These are phyloP conservation scores for Campodea augens DNA, from an alignment of 1,140 invertebrate genomes.

Conservation along the genomic window DNA sequence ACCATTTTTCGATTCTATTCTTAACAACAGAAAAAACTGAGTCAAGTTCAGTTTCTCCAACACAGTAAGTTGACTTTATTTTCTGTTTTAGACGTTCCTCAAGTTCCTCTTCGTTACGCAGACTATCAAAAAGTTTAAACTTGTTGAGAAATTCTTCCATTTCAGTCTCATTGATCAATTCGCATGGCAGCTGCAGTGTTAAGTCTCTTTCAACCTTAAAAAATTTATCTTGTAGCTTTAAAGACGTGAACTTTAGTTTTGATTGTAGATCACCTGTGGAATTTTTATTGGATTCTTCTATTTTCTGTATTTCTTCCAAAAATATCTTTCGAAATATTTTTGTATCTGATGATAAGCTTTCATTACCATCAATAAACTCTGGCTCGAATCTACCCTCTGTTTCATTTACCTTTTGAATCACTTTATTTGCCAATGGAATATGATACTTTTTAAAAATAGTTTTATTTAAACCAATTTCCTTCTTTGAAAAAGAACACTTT, in stretches of 20 bases:
- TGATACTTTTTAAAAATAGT: background rate
- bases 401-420: no score
- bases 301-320: background rate
- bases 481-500: background rate
- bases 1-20: background rate
- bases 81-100: constrained; percentile 1
- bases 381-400: no score
- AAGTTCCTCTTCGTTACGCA: constrained; percentile 1
- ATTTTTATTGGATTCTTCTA: constrained; percentile 1
- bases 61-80: constrained; percentile 3
- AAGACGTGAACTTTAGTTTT: background rate
- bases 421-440: background rate
- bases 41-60: background rate
- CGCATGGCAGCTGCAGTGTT: background rate
- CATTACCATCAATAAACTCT: no score
- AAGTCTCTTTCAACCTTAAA: background rate
- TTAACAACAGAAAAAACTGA: background rate
- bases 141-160: background rate
- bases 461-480: background rate
- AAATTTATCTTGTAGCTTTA: background rate
- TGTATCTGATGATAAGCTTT: background rate
- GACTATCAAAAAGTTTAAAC: background rate
- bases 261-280: background rate
- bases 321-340: background rate
- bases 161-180: background rate